These are phyloP conservation scores for Pelodiscus sinensis DNA, from an alignment of 2,113 vertebrate genomes.

Conservation along the genomic window DNA sequence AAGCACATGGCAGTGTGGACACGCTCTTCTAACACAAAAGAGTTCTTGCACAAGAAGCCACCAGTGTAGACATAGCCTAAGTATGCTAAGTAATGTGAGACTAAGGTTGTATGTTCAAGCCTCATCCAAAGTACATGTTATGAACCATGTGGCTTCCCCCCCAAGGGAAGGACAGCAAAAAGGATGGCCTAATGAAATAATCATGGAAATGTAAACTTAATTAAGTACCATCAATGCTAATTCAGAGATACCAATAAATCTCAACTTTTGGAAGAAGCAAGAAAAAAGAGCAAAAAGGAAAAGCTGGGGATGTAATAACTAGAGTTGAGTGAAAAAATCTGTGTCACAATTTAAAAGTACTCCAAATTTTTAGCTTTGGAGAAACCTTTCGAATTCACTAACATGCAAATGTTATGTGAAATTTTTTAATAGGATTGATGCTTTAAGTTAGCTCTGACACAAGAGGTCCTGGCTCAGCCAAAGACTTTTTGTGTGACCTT, in stretches of 20 bases:
- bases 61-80: no score
- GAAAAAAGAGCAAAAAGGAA: neutral
- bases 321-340: neutral
- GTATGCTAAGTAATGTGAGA: neutral
- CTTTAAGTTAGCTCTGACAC: neutral
- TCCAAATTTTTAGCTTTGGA: neutral
- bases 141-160: neutral
- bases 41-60: no score
- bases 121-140: neutral
- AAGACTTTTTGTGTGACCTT: neutral
- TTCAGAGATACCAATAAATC: neutral
- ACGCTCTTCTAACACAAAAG: no score
- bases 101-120: neutral
- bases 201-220: neutral
- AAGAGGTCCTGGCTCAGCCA: no score
- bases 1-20: no score
- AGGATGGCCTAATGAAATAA: no score
- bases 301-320: neutral
- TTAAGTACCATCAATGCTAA: neutral
- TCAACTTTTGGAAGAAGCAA: neutral
- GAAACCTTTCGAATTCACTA: neutral
- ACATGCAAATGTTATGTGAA: neutral
- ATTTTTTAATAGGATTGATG: fast-evolving
- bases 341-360: neutral
- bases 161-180: no score